A percentile compares a stretch with the other conserved stretches of the same genome.
Evolutionary conservation across 2,113 vertebrate genomes (phyloP).

Genomic region (Cryptotis parvus): DNA sequence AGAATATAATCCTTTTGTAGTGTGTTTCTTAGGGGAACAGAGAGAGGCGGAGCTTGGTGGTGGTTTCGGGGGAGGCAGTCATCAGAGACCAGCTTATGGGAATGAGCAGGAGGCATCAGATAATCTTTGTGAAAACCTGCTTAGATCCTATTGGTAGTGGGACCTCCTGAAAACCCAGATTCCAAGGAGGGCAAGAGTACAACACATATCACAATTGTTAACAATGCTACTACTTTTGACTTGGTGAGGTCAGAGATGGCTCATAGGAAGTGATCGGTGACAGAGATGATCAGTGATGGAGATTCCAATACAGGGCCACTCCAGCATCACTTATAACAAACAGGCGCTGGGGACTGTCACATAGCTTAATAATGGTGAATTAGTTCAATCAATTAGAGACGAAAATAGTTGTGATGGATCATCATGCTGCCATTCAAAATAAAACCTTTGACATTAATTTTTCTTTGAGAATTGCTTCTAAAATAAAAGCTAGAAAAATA

Average conservation of each 20-base stretch:
- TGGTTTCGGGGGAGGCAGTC: no score
- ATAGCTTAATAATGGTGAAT: neutral
- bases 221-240: neutral
- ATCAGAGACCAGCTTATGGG: no score
- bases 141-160: neutral
- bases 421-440: constrained; percentile 26
- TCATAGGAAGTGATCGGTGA: neutral
- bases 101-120: neutral
- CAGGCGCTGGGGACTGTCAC: neutral
- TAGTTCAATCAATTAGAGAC: constrained; percentile 11
- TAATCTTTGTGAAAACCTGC: neutral
- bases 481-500: constrained; percentile 27
- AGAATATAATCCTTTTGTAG: constrained; percentile 40
- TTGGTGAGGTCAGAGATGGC: neutral
- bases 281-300: neutral
- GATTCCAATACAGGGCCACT: neutral
- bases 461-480: constrained; percentile 30
- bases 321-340: neutral
- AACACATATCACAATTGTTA: neutral
- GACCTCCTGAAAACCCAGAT: neutral
- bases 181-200: neutral
- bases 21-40: constrained; percentile 24
- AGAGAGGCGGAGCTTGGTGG: neutral
- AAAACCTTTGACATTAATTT: constrained; percentile 54
- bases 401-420: constrained; percentile 35